Percentiles rank a stretch among this genome's conserved stretches.
Evolutionary conservation across 2,888 invertebrate genomes (phyloP).

Genomic region (Drosophila nigritarsus): DNA sequence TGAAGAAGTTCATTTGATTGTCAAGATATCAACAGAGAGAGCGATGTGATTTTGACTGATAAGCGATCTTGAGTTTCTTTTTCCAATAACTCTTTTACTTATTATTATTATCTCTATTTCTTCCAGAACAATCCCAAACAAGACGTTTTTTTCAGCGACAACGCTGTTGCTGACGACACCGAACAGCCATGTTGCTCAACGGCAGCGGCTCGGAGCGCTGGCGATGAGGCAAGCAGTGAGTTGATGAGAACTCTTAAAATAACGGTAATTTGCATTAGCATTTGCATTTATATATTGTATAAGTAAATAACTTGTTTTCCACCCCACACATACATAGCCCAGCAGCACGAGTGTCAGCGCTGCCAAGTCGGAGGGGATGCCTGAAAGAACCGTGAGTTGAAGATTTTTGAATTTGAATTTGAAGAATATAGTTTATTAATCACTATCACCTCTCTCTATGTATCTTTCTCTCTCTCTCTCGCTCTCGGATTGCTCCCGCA

Average conservation of each 20-base stretch:
- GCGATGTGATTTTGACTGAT: neutral
- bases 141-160: constrained; percentile 3
- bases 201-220: neutral
- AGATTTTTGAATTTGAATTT: neutral
- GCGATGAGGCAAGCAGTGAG: constrained; percentile 28
- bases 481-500: no score
- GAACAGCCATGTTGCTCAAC: neutral
- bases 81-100: neutral
- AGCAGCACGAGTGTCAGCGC: neutral
- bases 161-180: neutral
- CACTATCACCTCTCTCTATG: neutral
- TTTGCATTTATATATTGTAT: neutral
- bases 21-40: neutral
- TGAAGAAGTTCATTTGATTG: neutral
- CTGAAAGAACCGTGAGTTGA: constrained; percentile 12
- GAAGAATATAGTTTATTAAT: neutral
- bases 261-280: constrained; percentile 12
- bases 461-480: no score
- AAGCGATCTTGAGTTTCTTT: neutral
- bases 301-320: neutral
- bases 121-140: neutral
- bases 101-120: neutral
- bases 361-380: neutral
- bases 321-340: constrained; percentile 16
- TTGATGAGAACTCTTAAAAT: constrained; percentile 47